Conservation (phyloP, 2,888 invertebrate species). For the Cataglyphis altisquamis region DNA sequence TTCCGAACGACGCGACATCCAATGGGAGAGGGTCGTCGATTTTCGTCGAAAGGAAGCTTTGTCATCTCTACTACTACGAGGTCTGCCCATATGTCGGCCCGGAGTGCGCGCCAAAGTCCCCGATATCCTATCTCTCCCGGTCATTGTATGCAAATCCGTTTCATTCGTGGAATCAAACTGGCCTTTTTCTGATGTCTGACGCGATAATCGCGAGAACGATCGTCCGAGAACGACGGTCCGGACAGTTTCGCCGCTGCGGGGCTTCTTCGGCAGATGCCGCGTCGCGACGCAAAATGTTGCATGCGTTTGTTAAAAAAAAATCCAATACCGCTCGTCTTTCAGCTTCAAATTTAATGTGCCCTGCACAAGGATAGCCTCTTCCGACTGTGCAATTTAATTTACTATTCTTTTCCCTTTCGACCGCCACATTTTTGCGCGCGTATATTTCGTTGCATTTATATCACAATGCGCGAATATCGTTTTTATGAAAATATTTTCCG, state of each 20-base stretch:
- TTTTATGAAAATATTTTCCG: conserved; percentile 1
- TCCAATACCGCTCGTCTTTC: not conserved
- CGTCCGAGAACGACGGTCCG: conserved; percentile 65
- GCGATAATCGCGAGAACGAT: conserved; percentile 81
- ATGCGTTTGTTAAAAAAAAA: not conserved
- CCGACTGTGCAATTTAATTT: conserved; percentile 3
- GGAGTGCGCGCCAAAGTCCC: conserved; percentile 61
- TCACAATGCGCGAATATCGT: not conserved
- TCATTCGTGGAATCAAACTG: conserved; percentile 83
- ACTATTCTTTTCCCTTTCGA: not conserved
- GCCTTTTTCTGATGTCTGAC: conserved; percentile 84
- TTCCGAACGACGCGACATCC: conserved; percentile 46
- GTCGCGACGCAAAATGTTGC: conserved; percentile 38
- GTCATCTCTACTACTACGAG: conserved; percentile 72
- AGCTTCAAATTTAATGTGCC: conserved; percentile 23
- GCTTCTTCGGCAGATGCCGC: conserved; percentile 59
- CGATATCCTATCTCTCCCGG: conserved; percentile 79
- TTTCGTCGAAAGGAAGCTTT: conserved; percentile 76
- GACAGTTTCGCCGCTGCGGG: conserved; percentile 66
- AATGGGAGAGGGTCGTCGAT: conserved; percentile 63
- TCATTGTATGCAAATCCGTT: conserved; percentile 85
- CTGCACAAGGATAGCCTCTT: not conserved
- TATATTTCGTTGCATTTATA: not conserved
- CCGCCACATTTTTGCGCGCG: not conserved
- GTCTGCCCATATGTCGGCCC: conserved; percentile 52